Base-by-base conservation (phyloP, 2,797 vertebrate genomes). In the Mormyrops boulengeri region DNA sequence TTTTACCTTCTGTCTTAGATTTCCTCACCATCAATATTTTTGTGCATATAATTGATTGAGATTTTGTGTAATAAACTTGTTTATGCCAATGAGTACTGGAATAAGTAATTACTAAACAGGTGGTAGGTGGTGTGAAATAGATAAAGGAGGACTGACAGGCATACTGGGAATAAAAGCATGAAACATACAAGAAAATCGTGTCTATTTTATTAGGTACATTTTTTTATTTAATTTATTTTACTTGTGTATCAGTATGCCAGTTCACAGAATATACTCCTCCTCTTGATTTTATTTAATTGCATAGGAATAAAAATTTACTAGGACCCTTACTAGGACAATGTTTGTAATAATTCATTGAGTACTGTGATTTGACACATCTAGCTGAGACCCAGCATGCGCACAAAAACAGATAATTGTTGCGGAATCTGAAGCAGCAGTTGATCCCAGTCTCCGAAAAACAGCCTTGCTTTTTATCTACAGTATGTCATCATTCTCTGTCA, bases 31-130 rank as follows among this genome's bases (percentile, higher is more conserved):
- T 80, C 34, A 80, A 38, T 44, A 19, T 80, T 19, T 38, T 80
- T 44, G 38, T 44, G 38, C 1, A 38, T 41, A 17, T 44, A 80
- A 80, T 44, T 80, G 73, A 80, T 80, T 80, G 11, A 69, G 62
- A 69, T 44, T 47, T 82, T 82, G 77, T 82, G 41, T 44, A 47
- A 80, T 47, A 3, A 47, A 44, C 73, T 44, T 30, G 11, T n/a
- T 44, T n/a, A 9, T 17, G 3, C 14, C 38, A 80, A 82, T 47
- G 41, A 47, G 1, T 82, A 8, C 41, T 19, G 19, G 38, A 82
- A n/a, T 82, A 82, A 44, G n/a, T n/a, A 82, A n/a, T 82, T 47
- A n/a, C 41, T 82, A 82, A 82, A 47, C 77, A 82, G 77, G 77
- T 82, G 77, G 41, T 80, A 80, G 38, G 6, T 80, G 38, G 34